A percentile compares a stretch with the other conserved stretches of the same genome.
Evolutionary conservation across 2,888 invertebrate species (phyloP).

Genomic region (Panorpa germanica): DNA sequence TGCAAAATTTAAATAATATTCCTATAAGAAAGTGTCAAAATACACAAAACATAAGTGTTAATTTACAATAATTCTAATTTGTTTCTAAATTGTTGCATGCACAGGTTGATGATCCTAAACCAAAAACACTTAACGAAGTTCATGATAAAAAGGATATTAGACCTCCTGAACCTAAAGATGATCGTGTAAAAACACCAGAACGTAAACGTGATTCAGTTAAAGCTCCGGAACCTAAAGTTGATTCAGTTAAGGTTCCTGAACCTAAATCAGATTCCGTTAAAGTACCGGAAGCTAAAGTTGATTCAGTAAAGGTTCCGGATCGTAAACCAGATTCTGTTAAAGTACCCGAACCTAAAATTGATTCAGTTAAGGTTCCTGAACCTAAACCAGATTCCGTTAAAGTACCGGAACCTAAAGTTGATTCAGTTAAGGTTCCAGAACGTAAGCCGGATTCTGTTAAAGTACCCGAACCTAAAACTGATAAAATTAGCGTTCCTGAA

Average conservation of each 20-base stretch:
- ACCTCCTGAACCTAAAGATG: too few species aligned
- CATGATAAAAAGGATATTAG: too few species aligned
- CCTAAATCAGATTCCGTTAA: conserved; percentile 16
- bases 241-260: conserved; percentile 23
- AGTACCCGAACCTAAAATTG: conserved; percentile 12
- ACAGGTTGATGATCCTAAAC: conserved; percentile 4
- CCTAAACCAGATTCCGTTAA: conserved; percentile 6
- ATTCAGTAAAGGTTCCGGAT: conserved; percentile 21
- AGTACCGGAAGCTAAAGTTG: conserved; percentile 20
- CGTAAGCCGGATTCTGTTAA: too few species aligned
- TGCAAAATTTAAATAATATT: too few species aligned
- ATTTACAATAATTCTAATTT: too few species aligned
- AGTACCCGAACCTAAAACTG: conserved; percentile 14
- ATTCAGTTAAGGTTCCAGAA: too few species aligned
- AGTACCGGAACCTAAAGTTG: conserved; percentile 12
- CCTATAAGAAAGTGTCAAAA: too few species aligned
- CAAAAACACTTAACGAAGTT: conserved; percentile 9
- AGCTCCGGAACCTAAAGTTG: conserved; percentile 12
- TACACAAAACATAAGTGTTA: too few species aligned
- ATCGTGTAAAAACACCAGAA: too few species aligned
- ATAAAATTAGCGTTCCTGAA: conserved; percentile 15
- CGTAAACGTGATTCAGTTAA: conserved; percentile 1
- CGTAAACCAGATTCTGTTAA: conserved; percentile 9
- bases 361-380: too few species aligned
- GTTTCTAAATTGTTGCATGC: too few species aligned